Conservation (phyloP, 2,797 vertebrate species). For the Pangasius larnaudii region DNA sequence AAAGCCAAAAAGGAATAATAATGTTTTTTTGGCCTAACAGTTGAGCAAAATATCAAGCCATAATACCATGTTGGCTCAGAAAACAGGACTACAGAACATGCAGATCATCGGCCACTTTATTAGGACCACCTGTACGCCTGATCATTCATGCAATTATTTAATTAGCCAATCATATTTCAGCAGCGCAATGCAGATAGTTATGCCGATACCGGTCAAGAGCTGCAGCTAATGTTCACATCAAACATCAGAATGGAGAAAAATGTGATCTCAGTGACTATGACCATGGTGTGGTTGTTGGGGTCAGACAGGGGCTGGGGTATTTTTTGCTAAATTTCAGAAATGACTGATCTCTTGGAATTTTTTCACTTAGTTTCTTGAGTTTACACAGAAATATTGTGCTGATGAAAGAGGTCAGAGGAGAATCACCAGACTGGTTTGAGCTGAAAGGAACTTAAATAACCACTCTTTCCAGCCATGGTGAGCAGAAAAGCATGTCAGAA, state of each 20-base stretch:
- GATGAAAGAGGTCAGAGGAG: neutral
- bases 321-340: neutral
- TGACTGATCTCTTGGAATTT: neutral
- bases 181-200: neutral
- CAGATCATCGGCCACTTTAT: neutral
- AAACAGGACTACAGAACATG: neutral
- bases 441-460: neutral
- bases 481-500: neutral
- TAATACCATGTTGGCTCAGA: neutral
- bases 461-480: neutral
- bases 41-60: neutral
- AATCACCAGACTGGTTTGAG: neutral
- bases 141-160: neutral
- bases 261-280: neutral
- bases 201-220: neutral
- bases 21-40: neutral
- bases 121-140: neutral
- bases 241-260: neutral
- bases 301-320: neutral
- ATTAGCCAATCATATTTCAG: neutral
- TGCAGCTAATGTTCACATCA: neutral
- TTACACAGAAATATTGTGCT: neutral
- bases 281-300: neutral
- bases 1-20: slow-evolving; percentile 53
- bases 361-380: neutral